Evolutionary conservation across 2,113 vertebrate genomes (phyloP), one percentile per base, ranked within the genome.

Genomic region (Menura novaehollandiae): DNA sequence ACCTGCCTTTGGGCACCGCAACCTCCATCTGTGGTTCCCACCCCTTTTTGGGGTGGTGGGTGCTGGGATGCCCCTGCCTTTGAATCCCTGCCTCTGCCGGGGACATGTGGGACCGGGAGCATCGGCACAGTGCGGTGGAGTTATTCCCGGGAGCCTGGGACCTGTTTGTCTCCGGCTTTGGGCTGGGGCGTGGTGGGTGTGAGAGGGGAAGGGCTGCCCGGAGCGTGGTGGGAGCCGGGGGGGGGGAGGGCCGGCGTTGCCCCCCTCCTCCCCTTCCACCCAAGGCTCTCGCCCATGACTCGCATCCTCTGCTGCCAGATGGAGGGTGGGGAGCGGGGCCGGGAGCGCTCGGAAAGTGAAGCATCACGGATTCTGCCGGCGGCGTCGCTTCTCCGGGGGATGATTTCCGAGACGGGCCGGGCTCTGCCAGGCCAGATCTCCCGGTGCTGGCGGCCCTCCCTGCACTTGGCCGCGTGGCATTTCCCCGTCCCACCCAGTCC

Each of bases 401-500:
- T 21, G 32, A 43, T 88, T 97, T 82, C 88, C 74, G 46, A 88
- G 82, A 83, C 82, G 75, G 51, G 75, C 33, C 2, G 37, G 44
- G 90, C 30, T 66, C 49, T 24, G 88, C 82, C 7, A 23, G 69
- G 63, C 39, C 56, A 32, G 11, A 39, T 80, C 47, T 84, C 51
- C 64, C 7, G 24, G 52, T 27, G 43, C 58, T 79, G 89, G 20
- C 7, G 16, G 67, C 89, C 58, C 41, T 90, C 59, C 79, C 76
- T 6, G 11, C 9, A 6, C 49, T 76, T 7, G 47, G 80, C 93
- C 69, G 5, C 88, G 8, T 10, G 81, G 82, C 27, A 12, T 93
- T 97, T 88, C 96, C 90, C 56, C 13, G 35, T 82, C 91, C 85
- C 90, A 73, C 93, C 93, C 95, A 66, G 68, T 87, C 92, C 77